Evolutionary conservation across 64 coral and sea anemone species (phyloP), one percentile per base, ranked within the genome.

Genomic region (Actinia equina): DNA sequence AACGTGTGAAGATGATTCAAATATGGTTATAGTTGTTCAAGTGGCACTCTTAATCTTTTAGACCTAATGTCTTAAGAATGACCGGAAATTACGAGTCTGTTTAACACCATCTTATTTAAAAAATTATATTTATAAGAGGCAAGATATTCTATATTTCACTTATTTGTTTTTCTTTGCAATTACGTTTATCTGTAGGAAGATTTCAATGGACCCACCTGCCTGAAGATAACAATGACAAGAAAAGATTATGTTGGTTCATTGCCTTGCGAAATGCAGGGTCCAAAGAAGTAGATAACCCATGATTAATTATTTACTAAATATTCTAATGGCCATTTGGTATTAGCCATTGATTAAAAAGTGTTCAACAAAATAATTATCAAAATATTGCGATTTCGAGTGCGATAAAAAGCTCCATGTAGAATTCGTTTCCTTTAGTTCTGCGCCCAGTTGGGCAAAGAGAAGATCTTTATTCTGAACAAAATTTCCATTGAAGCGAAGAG

Each of bases 281-380:
- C 15, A 78, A 45, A 41, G 18, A 78, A 41, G 76, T 78, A 78
- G 16, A 78, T 78, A 41, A 9, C 2, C 41, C 9, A 41, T 43
- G 22, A 78, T 78, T 78, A 78, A 78, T 78, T 44, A 78, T 78
- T 78, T 18, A 78, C n/a, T 17, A 13, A 44, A 30, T 78, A 43
- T 44, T 78, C 44, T 78, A 37, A 1, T 78, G 76, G 76, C 13
- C 11, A 57, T 0, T 57, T 57, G 55, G 55, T 57, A 57, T 78
- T 41, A 30, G 27, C 76, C 22, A 43, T 78, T 78, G 62, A 65
- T 23, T 65, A 65, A n/a, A 15, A 65, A 44, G 22, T 11, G 41
- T 43, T 78, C 43, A 78, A 78, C 15, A 78, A 78, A 78, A 41
- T 30, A 45, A 41, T 78, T 43, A 78, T 9, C 76, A 78, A 78